Base-by-base conservation (phyloP, 2,888 invertebrate genomes). In the Labia minor region DNA sequence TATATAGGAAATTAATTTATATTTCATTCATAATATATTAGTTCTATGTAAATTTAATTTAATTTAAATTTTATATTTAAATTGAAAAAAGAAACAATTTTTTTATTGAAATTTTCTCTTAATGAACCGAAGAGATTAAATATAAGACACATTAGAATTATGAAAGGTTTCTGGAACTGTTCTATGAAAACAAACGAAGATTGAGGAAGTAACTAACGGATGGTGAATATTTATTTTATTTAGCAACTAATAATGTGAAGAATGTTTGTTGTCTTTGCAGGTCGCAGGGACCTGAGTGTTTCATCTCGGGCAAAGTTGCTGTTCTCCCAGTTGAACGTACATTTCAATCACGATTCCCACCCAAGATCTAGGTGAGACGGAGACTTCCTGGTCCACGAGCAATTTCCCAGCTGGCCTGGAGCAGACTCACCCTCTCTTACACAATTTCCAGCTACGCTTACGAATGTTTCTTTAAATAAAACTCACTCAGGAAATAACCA, bases 231-330 rank as follows among this genome's bases (percentile, higher is more conserved):
- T 49, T 49, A 49, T 49, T 49, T 49, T 2, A 49, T 49, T 49
- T 49, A 49, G 49, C 49, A 49, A 49, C n/a, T 49, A 49, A 49
- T 49, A 49, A 49, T 49, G 49, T 49, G 49, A 14, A 49, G 49
- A 14, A 49, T 49, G 49, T 49, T 49, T 49, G 49, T 49, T 49
- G n/a, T 49, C 49, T 49, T 49, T 49, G 49, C 49, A 49, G 49
- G 49, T 49, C 49, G 49, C 14, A 4, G 49, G 49, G 49, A 49
- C 49, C 49, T 49, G 49, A 49, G 49, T 14, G 49, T 49, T 49
- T 49, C 49, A 49, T 49, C 49, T 49, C 49, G 49, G 14, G 49
- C 49, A 49, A 49, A 49, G 49, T 49, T 49, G 16, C 49, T 49
- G n/a, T 49, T 49, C 49, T 49, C 49, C 3, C 49, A 49, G 49